Evolutionary conservation across 2,888 invertebrate genomes (phyloP).

Genomic region (Eupithecia vulgata): DNA sequence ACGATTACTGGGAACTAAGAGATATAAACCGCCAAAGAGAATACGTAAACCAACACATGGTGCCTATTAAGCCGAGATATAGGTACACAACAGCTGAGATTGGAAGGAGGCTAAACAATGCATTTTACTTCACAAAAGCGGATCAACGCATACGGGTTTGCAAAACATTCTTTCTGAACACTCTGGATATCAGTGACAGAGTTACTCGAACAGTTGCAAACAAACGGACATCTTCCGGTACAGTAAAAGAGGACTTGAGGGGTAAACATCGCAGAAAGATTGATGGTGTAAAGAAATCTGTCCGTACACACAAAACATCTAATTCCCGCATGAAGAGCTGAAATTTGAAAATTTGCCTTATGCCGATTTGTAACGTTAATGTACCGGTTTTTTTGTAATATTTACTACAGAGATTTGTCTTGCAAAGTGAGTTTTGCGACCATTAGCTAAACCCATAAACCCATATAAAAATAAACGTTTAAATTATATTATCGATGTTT

Average conservation of each 20-base stretch:
- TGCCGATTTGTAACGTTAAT: no score
- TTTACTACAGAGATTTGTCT: no score
- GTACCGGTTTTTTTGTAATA: no score
- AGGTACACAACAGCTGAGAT: neutral
- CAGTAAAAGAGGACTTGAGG: neutral
- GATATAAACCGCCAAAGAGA: neutral
- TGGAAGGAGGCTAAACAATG: neutral
- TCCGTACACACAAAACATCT: neutral
- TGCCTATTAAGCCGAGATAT: neutral
- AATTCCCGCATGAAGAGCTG: neutral
- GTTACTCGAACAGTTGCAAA: neutral
- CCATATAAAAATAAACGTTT: no score
- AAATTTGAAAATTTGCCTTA: no score
- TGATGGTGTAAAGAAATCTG: neutral
- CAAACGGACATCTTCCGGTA: neutral
- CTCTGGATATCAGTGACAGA: constrained; percentile 3
- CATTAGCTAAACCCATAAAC: no score
- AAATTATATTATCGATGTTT: no score
- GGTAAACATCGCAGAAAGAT: neutral
- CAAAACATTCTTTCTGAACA: constrained; percentile 5
- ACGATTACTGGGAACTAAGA: neutral
- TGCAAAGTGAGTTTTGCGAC: no score
- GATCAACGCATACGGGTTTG: neutral
- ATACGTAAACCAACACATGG: neutral
- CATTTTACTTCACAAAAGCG: constrained; percentile 1